These are phyloP conservation scores for Euphysa ruthae DNA, from an alignment of 30 jellyfish, hydroid and myxozoan genomes.

Conservation along the genomic window DNA sequence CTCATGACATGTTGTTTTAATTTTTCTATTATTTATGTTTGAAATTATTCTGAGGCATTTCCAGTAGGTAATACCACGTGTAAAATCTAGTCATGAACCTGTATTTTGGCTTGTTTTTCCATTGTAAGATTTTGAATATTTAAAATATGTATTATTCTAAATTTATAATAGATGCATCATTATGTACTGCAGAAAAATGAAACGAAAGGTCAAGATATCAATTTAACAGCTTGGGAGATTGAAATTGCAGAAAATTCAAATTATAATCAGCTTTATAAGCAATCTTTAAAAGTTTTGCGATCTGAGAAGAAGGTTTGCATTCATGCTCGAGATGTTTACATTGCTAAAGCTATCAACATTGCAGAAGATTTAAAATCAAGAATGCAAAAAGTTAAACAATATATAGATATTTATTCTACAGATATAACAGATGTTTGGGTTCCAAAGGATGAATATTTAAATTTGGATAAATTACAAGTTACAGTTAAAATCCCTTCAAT, in stretches of 20 bases:
- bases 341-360: constrained; percentile 11
- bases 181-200: background rate
- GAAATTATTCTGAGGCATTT: too few species aligned
- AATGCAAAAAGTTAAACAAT: background rate
- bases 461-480: constrained; percentile 14
- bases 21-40: too few species aligned
- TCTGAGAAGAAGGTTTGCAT: constrained; percentile 3
- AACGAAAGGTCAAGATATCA: background rate
- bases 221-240: background rate
- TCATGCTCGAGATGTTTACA: background rate
- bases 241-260: background rate
- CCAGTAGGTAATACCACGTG: too few species aligned
- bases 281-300: background rate
- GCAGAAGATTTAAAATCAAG: constrained; percentile 26
- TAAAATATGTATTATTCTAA: background rate
- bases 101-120: background rate
- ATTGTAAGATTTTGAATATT: background rate
- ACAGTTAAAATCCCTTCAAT: constrained; percentile 13
- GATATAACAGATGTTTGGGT: constrained; percentile 16
- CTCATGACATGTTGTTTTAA: too few species aligned
- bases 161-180: background rate
- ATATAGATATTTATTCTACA: background rate
- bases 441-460: constrained; percentile 4
- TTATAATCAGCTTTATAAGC: background rate
- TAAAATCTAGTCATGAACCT: too few species aligned